Evolutionary conservation across 2,888 invertebrate species (phyloP).

Genomic region (Phyto melanocephala): DNA sequence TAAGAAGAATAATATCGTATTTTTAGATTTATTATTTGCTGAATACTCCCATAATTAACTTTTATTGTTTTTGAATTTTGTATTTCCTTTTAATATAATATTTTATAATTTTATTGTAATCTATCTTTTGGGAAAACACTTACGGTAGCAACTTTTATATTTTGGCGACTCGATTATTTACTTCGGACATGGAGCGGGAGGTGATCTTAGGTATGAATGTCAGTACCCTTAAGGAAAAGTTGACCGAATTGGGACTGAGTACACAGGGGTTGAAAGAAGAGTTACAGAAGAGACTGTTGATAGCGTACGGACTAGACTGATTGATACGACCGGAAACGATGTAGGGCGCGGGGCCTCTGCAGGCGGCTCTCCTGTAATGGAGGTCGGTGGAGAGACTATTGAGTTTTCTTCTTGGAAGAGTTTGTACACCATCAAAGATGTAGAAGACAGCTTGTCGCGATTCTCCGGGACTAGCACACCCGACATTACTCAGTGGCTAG

Average conservation of each 20-base stretch:
- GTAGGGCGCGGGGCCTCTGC: neutral
- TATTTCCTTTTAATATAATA: too few species aligned
- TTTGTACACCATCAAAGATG: constrained; percentile 35
- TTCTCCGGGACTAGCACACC: constrained; percentile 18
- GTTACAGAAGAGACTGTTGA: constrained; percentile 9
- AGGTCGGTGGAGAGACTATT: neutral
- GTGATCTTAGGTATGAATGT: neutral
- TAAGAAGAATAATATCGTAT: too few species aligned
- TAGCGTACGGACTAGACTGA: neutral
- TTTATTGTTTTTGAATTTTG: too few species aligned
- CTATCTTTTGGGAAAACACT: too few species aligned
- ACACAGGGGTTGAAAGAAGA: constrained; percentile 9
- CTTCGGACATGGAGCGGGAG: constrained; percentile 13
- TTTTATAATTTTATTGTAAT: too few species aligned
- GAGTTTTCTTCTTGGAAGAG: neutral
- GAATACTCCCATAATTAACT: too few species aligned
- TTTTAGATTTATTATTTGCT: too few species aligned
- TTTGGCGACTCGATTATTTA: too few species aligned
- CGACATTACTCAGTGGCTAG: constrained; percentile 37
- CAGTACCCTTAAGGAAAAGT: neutral
- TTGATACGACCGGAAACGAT: neutral
- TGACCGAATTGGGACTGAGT: neutral
- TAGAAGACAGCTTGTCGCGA: constrained; percentile 10
- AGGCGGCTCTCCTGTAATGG: neutral
- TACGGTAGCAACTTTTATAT: too few species aligned